These are phyloP conservation scores for Grammomys dolichurus DNA, from an alignment of 2,113 vertebrate genomes.

Conservation along the genomic window DNA sequence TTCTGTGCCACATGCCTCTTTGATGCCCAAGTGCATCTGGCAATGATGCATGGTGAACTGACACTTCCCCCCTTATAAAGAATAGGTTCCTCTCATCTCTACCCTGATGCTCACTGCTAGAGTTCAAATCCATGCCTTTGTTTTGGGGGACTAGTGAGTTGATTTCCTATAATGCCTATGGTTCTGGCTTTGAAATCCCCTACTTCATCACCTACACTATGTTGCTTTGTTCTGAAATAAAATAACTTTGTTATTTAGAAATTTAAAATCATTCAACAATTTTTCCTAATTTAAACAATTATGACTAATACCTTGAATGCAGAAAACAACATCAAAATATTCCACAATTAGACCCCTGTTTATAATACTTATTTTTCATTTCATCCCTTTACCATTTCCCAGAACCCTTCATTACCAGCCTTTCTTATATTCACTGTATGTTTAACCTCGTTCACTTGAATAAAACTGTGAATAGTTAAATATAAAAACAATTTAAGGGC, in stretches of 20 bases:
- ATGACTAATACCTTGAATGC: neutral
- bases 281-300: neutral
- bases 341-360: neutral
- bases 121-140: neutral
- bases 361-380: slow-evolving; percentile 41
- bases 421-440: neutral
- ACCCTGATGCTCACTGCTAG: neutral
- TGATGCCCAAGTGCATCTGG: neutral
- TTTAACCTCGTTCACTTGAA: neutral
- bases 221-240: slow-evolving; percentile 28
- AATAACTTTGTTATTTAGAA: slow-evolving; percentile 8
- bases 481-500: neutral
- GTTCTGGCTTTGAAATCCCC: neutral
- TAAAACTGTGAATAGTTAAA: neutral
- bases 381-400: neutral
- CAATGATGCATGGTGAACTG: neutral
- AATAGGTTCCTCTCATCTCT: neutral
- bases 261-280: slow-evolving; percentile 16
- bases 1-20: neutral
- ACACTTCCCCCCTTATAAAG: neutral
- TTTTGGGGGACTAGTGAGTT: neutral
- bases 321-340: neutral
- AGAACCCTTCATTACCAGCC: neutral
- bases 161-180: neutral
- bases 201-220: neutral